Evolutionary conservation across 2,113 vertebrate species (phyloP).

Genomic region (Calyptomena viridis): DNA sequence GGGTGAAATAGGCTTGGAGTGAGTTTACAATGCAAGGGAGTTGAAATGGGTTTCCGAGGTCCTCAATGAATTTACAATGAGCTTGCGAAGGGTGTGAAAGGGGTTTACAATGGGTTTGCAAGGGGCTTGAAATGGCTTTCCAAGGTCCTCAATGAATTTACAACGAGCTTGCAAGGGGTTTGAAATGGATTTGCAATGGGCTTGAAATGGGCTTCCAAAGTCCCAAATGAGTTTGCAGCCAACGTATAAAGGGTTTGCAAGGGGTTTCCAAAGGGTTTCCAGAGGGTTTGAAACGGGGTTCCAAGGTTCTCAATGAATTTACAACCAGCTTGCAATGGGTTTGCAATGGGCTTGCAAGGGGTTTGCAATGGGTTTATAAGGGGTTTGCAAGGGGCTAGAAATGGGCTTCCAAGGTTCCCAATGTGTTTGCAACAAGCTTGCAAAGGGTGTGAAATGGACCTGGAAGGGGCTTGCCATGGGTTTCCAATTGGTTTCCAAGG

Average conservation of each 20-base stretch:
- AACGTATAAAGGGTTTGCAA: neutral
- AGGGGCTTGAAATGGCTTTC: too few relatives aligned
- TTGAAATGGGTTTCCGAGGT: neutral
- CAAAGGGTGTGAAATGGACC: too few relatives aligned
- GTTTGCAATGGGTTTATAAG: neutral
- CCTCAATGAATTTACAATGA: neutral
- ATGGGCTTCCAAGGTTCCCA: accelerated
- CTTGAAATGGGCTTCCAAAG: accelerated
- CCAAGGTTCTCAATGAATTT: accelerated
- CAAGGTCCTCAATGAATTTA: too few relatives aligned
- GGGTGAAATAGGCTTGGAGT: neutral
- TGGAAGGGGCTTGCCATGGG: neutral
- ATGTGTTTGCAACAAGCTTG: accelerated
- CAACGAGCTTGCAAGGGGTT: neutral
- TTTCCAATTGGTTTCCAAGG: neutral
- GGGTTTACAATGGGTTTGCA: neutral
- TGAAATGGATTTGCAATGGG: neutral
- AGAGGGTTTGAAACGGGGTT: neutral
- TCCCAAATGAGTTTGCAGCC: neutral
- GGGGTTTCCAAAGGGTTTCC: neutral
- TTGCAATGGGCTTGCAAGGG: accelerated
- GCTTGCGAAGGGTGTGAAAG: neutral
- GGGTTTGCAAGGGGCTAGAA: neutral
- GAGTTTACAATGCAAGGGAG: accelerated
- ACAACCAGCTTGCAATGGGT: accelerated